Evolutionary conservation across 1,140 invertebrate species (phyloP).

Genomic region (Rhyacophila brunnea): DNA sequence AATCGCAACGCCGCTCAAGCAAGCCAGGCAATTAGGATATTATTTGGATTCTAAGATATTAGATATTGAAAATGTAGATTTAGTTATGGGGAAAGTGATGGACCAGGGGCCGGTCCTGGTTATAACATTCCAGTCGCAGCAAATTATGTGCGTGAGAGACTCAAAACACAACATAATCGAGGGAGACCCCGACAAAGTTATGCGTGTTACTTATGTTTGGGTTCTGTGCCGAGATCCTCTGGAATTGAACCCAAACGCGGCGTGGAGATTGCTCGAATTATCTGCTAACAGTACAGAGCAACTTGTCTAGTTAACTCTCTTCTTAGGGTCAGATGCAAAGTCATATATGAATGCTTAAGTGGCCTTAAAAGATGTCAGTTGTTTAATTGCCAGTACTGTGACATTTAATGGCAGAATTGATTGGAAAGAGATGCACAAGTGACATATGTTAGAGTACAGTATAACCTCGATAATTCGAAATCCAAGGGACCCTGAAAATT

Average conservation of each 20-base stretch:
- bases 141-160: slow-evolving; percentile 92
- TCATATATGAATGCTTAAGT: too few species aligned
- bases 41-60: slow-evolving; percentile 87
- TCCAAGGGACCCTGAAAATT: too few species aligned
- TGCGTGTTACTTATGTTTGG: slow-evolving; percentile 95
- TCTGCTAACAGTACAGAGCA: slow-evolving; percentile 88
- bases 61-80: slow-evolving; percentile 93
- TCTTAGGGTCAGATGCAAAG: too few species aligned
- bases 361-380: too few species aligned
- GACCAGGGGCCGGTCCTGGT: slow-evolving; percentile 97
- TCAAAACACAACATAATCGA: slow-evolving; percentile 83
- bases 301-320: slow-evolving; percentile 65
- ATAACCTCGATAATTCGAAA: too few species aligned
- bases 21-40: slow-evolving; percentile 78
- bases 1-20: slow-evolving; percentile 83
- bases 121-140: slow-evolving; percentile 93
- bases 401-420: too few species aligned
- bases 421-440: too few species aligned
- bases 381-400: too few species aligned
- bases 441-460: too few species aligned
- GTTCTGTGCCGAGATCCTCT: slow-evolving; percentile 93
- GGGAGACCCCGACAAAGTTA: slow-evolving; percentile 94
- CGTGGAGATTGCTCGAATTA: slow-evolving; percentile 94
- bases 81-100: slow-evolving; percentile 98
- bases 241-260: slow-evolving; percentile 91